Percentiles rank a stretch among this genome's conserved stretches.
These are phyloP conservation scores for Pachycephus smyrnensis DNA, from an alignment of 2,888 invertebrate genomes.

Conservation along the genomic window DNA sequence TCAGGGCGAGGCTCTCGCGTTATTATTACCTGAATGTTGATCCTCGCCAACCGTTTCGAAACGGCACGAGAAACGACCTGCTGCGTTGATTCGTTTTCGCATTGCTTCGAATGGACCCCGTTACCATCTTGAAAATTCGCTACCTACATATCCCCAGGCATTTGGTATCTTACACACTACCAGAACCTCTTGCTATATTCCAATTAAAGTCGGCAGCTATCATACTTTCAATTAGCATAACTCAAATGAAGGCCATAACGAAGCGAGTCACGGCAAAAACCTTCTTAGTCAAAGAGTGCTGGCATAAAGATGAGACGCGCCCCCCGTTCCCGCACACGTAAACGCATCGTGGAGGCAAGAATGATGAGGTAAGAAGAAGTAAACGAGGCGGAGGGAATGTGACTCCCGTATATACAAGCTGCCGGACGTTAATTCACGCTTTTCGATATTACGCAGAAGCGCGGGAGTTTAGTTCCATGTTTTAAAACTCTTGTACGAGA, in stretches of 20 bases:
- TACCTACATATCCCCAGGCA: not conserved
- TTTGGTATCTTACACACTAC: not conserved
- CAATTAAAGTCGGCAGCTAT: conserved; percentile 52
- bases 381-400: conserved; percentile 44
- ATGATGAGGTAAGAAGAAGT: conserved; percentile 43
- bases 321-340: conserved; percentile 5
- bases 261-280: conserved; percentile 45
- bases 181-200: conserved; percentile 36
- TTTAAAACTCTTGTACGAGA: not conserved
- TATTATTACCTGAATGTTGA: not conserved
- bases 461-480: not conserved
- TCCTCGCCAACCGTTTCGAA: not conserved
- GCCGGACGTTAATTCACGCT: conserved; percentile 19
- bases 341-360: conserved; percentile 26
- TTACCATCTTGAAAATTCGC: not conserved
- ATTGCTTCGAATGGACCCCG: not conserved
- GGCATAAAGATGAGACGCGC: conserved; percentile 36
- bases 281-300: conserved; percentile 42
- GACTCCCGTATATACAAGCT: not conserved
- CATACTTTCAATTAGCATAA: conserved; percentile 61
- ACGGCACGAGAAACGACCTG: not conserved
- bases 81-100: not conserved
- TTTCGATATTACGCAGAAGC: conserved; percentile 1
- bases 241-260: conserved; percentile 51
- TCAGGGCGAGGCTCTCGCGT: not conserved